A percentile compares a stretch with the other conserved stretches of the same genome.
Conservation (phyloP, 2,113 vertebrate genomes). For the Phaethon lepturus region DNA sequence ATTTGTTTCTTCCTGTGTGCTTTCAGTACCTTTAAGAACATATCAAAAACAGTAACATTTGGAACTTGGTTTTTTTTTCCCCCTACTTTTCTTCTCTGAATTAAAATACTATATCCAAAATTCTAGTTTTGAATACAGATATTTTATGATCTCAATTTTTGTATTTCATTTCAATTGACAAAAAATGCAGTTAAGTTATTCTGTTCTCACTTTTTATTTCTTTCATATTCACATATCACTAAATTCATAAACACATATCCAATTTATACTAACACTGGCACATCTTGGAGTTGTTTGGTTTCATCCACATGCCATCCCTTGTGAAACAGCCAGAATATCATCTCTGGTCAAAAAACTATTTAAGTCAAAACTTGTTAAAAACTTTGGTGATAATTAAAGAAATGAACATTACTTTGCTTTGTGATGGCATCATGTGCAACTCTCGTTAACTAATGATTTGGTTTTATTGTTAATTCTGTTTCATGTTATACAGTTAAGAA, state of each 20-base stretch:
- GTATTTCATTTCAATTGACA: not conserved
- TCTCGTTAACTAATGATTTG: not conserved
- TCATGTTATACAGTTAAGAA: not conserved
- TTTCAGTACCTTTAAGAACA: not conserved
- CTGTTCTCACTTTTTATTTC: not conserved
- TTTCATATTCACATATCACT: accelerated
- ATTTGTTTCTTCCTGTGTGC: not conserved
- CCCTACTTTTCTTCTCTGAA: not conserved
- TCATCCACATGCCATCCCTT: not conserved
- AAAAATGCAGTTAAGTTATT: not conserved
- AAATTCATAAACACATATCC: not conserved
- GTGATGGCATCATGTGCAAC: not conserved
- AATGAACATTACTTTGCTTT: not conserved
- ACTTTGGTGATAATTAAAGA: not conserved
- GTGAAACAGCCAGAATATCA: not conserved
- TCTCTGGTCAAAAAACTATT: not conserved
- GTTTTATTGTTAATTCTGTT: not conserved
- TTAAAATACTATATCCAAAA: not conserved
- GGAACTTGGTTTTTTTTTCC: not conserved
- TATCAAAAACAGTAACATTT: not conserved
- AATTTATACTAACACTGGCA: not conserved
- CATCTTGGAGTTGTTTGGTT: not conserved
- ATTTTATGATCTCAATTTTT: not conserved
- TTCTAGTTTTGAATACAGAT: not conserved
- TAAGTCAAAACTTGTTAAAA: not conserved